Base-by-base conservation (phyloP, 1,140 invertebrate species). In the Dinothrombium tinctorium region DNA sequence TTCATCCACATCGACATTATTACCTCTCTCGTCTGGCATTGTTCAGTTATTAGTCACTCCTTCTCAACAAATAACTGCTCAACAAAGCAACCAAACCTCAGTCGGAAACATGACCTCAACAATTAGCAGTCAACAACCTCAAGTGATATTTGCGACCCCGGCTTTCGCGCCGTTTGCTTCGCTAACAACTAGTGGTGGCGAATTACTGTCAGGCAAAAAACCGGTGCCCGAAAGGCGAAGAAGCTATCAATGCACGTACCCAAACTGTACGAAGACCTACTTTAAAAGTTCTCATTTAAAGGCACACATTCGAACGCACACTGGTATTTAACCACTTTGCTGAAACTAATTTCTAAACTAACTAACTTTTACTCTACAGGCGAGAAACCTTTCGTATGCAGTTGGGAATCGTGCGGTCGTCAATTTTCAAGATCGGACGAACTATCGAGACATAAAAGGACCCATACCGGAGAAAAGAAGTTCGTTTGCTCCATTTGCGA, bases 251-350 rank as follows among this genome's bases (percentile, higher is more conserved):
- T 87, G 82, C 56, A 66, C 68, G 33, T 69, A 76, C 54, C 68
- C 74, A 25, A 74, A 76, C 24, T 94, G 89, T 58, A 73, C 71
- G 26, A 94, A 95, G 59, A 90, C 86, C 52, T 95, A 94, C 59
- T 90, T 86, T 64, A 94, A 95, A 59, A 90, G 83, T 38, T 92
- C 84, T 4, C 89, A 94, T 59, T 65, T 94, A 36, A 95, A 94
- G 53, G 86, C 87, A 1, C 89, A 94, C 60, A 73, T 76, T 33
- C 66, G 87, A 41, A 84, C 80, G 0, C 89, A 94, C 57, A 94
- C 87, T 11, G 69, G 69, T 70, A 59, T 53, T 42, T 46, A 23
- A 40, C 15, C 26, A 41, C n/a, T 39, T 39, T 42, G 12, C 0
- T n/a, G 20, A 7, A 42, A 42, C n/a, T 20, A 7, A 41, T 23